Percentiles rank a stretch among this genome's conserved stretches.
phyloP scores from a whole-genome alignment of 2,113 vertebrate species.

The Neodon shergylaensis region DNA sequence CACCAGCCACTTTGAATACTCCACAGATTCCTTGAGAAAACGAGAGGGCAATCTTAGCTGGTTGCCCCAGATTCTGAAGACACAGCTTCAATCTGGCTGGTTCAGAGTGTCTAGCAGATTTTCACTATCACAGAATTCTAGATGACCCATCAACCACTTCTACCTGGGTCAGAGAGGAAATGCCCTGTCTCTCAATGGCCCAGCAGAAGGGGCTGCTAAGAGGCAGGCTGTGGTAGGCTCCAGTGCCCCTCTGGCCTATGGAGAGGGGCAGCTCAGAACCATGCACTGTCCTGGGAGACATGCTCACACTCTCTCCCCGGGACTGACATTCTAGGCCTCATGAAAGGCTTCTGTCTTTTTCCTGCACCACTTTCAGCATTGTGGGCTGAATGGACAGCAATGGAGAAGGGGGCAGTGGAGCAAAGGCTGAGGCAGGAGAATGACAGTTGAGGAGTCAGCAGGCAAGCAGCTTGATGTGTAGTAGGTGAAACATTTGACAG shows the following conservation, averaged over 20 bases:
- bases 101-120: not conserved
- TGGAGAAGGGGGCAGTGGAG: not conserved
- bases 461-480: not conserved
- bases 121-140: not conserved
- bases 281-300: not conserved
- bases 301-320: rapidly evolving
- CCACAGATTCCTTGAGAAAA: not conserved
- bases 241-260: not conserved
- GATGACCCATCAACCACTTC: not conserved
- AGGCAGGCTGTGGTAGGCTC: not conserved
- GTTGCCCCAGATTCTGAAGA: too few species aligned
- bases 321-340: not conserved
- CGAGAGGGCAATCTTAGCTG: not conserved
- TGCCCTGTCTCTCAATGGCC: too few species aligned
- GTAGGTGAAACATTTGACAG: not conserved
- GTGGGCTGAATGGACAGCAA: not conserved
- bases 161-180: rapidly evolving
- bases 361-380: rapidly evolving
- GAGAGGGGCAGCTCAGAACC: too few species aligned
- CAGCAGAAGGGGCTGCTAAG: not conserved
- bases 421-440: not conserved
- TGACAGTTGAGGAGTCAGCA: not conserved
- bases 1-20: not conserved
- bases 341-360: not conserved
- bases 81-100: not conserved